Conservation (phyloP, 2,888 invertebrate genomes). For the Philaethria dido region DNA sequence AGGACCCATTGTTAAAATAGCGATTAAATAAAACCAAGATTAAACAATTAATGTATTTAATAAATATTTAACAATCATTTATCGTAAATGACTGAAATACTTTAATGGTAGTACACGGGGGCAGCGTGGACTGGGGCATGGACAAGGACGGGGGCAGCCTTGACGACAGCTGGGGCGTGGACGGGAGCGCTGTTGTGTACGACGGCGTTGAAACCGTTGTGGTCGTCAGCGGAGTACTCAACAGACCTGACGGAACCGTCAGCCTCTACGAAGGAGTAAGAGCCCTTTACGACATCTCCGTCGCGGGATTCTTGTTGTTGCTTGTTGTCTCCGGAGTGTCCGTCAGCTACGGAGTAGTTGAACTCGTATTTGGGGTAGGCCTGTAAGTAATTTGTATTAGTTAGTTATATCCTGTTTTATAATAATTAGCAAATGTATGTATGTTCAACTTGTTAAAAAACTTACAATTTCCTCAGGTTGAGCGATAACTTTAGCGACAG, state of each 20-base stretch:
- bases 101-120: conserved; percentile 60
- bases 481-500: conserved; percentile 48
- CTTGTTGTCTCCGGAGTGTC: conserved; percentile 80
- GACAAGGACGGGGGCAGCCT: conserved; percentile 58
- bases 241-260: conserved; percentile 77
- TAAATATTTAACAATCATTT: conserved; percentile 53
- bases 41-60: conserved; percentile 57
- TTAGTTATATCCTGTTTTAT: not conserved
- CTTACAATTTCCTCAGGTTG: conserved; percentile 51
- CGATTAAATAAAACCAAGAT: not conserved
- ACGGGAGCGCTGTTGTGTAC: conserved; percentile 67
- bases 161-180: conserved; percentile 58
- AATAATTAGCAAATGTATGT: too few relatives aligned
- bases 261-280: conserved; percentile 76
- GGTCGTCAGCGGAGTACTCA: conserved; percentile 78
- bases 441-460: too few relatives aligned
- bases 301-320: conserved; percentile 76
- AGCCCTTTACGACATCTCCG: conserved; percentile 78
- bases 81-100: not conserved
- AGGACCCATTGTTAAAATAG: too few relatives aligned
- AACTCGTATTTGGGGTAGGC: conserved; percentile 70
- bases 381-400: conserved; percentile 43
- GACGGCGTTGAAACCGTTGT: conserved; percentile 72
- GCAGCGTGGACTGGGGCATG: conserved; percentile 51
- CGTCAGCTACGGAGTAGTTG: conserved; percentile 79